Evolutionary conservation across 92 coral and sea anemone species (phyloP).

Genomic region (Paragorgia papillata): DNA sequence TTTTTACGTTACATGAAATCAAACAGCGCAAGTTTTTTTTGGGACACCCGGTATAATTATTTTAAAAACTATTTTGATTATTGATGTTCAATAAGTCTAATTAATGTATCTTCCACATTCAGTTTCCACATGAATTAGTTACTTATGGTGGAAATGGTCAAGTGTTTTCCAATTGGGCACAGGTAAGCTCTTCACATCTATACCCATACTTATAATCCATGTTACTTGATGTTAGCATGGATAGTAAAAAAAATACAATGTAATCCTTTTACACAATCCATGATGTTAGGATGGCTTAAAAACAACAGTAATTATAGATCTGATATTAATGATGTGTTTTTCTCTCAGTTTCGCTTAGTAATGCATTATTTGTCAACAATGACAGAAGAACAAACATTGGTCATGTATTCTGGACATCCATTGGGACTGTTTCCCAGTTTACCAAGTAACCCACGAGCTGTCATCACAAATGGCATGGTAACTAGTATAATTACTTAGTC

Average conservation of each 20-base stretch:
- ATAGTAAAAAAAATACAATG: too few species aligned
- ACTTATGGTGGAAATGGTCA: conserved; percentile 99
- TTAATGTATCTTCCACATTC: too few species aligned
- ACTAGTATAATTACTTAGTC: too few species aligned
- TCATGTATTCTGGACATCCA: conserved; percentile 95
- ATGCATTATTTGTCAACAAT: conserved; percentile 89
- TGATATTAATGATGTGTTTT: neutral
- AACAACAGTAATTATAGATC: too few species aligned
- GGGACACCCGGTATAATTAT: too few species aligned
- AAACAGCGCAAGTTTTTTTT: too few species aligned
- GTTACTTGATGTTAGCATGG: too few species aligned
- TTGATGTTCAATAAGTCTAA: neutral
- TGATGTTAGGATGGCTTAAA: too few species aligned
- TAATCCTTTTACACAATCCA: too few species aligned
- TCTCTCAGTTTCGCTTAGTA: conserved; percentile 75
- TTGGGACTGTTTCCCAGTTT: conserved; percentile 88
- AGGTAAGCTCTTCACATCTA: too few species aligned
- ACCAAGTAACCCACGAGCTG: conserved; percentile 80
- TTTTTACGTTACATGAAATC: too few species aligned
- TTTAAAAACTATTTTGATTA: neutral
- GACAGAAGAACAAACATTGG: conserved; percentile 92
- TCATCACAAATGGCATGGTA: conserved; percentile 96
- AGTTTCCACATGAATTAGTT: conserved; percentile 97
- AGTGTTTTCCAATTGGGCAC: conserved; percentile 99
- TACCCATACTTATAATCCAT: too few species aligned